Evolutionary conservation across 2,797 vertebrate genomes (phyloP), one percentile per base, ranked within the genome.

Genomic region (Diplodus sargus): DNA sequence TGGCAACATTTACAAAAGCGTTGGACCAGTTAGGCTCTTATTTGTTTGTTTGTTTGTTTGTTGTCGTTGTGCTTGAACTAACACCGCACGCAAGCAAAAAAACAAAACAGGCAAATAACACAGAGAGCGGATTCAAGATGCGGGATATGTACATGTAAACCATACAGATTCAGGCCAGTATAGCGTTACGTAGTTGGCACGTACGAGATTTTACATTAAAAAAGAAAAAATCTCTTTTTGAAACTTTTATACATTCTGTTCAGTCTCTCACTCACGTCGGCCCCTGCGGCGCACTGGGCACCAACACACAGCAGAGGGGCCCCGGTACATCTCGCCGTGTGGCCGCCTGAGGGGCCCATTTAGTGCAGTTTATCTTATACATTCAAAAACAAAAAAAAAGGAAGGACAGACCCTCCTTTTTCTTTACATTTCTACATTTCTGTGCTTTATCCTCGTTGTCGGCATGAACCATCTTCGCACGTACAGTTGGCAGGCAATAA

Each of bases 151-250:
- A 90, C 90, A 91, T 90, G 93, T 93, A 95, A 95, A 94, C 90
- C 83, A 76, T 63, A 82, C 23, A 12, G 47, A 47, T 79, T 66
- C 76, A 93, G 92, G 90, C 90, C 84, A 79, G 70, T 74, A 79
- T 28, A 28, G 17, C 39, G 82, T 79, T 54, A 51, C 43, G 81
- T 72, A 78, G 88, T 96, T 97, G 96, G 96, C 96, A 97, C 96
- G 77, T 91, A 82, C 87, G 87, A 94, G 84, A 92, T 90, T 82
- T 69, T 16, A 23, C 34, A 34, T 34, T 34, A 9, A 34, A 66
- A 28, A 79, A 22, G 4, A 4, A 28, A 81, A 68, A 81, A 85
- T 72, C 64, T 82, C 63, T 78, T 74, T 42, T 42, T 7, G 54
- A 81, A 89, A 85, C 69, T 61, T 58, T 58, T 90, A 94, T 28